Base-by-base conservation (phyloP, 2,888 invertebrate species). In the Vesta saturnalis region DNA sequence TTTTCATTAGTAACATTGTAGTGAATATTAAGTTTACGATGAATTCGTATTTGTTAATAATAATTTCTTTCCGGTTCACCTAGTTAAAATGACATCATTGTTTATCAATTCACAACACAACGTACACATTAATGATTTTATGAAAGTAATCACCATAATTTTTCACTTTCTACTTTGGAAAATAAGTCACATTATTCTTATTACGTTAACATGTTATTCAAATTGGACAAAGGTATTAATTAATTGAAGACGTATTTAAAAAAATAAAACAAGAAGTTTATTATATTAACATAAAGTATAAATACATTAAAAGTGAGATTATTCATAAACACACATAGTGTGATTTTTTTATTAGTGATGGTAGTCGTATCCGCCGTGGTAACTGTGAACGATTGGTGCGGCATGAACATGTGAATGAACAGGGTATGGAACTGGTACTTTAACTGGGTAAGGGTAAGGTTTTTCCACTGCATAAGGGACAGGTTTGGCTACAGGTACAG, bases 401-500 rank as follows among this genome's bases (percentile, higher is more conserved):
- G 57, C 52, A 15, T 58, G 46, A 14, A 43, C 43, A n/a, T 19
- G 62, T n/a, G 56, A 4, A 30, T 56, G 56, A 46, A 75, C 75
- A 30, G 77, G 75, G 35, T 75, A 73, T 49, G 91, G 91, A 55
- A 91, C 90, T 68, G 85, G 88, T 43, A 92, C 91, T 79, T 89
- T 88, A 14, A 87, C 86, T 64, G 89, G 89, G 54, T 55, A 78
- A 18, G 71, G 58, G 30, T 64, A 60, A 35, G 77, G 76, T 67
- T 75, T 76, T 67, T 78, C 77, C n/a, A 78, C 76, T 15, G 76
- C 73, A 71, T 85, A 71, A 15, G 86, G 90, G 55, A 91, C 80
- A 55, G 88, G 86, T 79, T 88, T 90, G 74, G 89, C 89, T 10
- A 90, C 91, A 1, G 92, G 91, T 76, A 87, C 87, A 57, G 90